A percentile compares a stretch with the other conserved stretches of the same genome.
Evolutionary conservation across 1,140 invertebrate genomes (phyloP).

Genomic region (Ericerus pela): DNA sequence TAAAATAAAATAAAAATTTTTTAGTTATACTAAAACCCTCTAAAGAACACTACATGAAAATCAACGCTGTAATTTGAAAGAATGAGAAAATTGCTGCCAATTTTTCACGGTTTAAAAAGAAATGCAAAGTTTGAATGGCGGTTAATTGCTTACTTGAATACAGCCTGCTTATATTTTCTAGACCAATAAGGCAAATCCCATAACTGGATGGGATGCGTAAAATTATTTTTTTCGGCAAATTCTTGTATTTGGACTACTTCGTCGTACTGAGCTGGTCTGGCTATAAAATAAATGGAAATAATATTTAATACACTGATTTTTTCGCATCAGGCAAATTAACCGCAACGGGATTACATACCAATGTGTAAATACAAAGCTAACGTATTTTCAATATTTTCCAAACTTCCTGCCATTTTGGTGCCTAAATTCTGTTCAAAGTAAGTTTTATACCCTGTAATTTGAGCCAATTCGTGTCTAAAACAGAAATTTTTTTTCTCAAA

Average conservation of each 20-base stretch:
- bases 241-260: conserved; percentile 55
- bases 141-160: conserved; percentile 2
- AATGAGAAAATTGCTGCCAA: too few species aligned
- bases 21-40: too few species aligned
- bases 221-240: conserved; percentile 61
- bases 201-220: conserved; percentile 47
- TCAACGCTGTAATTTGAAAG: too few species aligned
- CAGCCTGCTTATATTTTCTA: conserved; percentile 38
- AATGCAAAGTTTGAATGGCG: too few species aligned
- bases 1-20: too few species aligned
- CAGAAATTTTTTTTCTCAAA: neutral
- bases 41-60: too few species aligned
- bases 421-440: conserved; percentile 80
- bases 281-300: conserved; percentile 28
- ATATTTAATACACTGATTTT: conserved; percentile 16
- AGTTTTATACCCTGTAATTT: conserved; percentile 58
- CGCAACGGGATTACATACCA: conserved; percentile 30
- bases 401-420: conserved; percentile 78
- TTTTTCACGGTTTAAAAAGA: too few species aligned
- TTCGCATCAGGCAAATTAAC: neutral
- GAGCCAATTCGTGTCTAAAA: conserved; percentile 49
- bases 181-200: conserved; percentile 84
- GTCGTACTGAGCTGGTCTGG: conserved; percentile 50
- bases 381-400: conserved; percentile 60
- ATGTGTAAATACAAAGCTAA: conserved; percentile 50